Evolutionary conservation across 2,888 invertebrate genomes (phyloP), one percentile per base, ranked within the genome.

Genomic region (Slavum lentiscoides): DNA sequence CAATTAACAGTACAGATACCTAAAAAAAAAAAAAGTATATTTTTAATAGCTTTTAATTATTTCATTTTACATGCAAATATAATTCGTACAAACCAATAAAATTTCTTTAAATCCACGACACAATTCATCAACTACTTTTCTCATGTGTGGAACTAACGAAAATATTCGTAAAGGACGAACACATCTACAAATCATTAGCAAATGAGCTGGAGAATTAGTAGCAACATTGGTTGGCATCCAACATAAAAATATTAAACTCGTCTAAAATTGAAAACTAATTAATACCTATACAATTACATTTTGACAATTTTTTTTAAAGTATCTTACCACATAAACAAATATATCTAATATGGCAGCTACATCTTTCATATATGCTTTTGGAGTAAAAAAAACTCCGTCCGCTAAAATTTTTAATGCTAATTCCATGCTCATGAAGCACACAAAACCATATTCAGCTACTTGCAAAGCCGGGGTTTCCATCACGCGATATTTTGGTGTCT

Each of bases 51-150:
- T 37, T 8, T n/a, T 11, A 80, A 80, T 61, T 23, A 13, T 23
- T 68, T 17, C 58, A 72, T 80, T 59, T 53, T 19, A 13, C 4
- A 21, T 15, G 37, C 23, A 73, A 73, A 82, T 67, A 62, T 30
- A 30, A 64, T 58, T 68, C 62, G 4, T 69, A 72, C 87, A 85
- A 88, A 97, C 98, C 88, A 99, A 89, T 74, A 98, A 88, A 84
- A 99, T 99, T 89, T 99, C 99, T 87, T 98, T 98, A 88, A 99
- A 99, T 49, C 99, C 99, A 84, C 97, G 90, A 85, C 97, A 98
- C 81, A 99, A 89, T 86, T 99, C 99, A 87, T 97, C 98, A 77
- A 99, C 99, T 30, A 99, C 98, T 88, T 98, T 96, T 84, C 98
- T 91, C 96, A 99, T 99, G 87, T 99, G 99, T 74, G 99, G 99